Base-by-base conservation (phyloP, 2,888 invertebrate genomes). In the Leptothorax acervorum region DNA sequence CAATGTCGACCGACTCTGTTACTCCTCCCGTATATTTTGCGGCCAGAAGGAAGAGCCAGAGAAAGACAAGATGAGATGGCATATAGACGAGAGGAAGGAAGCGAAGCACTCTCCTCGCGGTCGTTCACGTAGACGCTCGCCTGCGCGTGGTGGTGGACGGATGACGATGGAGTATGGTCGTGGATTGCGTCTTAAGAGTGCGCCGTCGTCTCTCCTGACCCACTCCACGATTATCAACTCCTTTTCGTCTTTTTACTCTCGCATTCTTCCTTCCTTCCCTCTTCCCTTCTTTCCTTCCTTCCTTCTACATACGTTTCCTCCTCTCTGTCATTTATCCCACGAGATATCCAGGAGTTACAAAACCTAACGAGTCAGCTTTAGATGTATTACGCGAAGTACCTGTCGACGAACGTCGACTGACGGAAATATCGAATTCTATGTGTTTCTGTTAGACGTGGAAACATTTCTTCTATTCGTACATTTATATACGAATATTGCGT, bases 221-320 rank as follows among this genome's bases (percentile, higher is more conserved):
- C 87, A 91, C 91, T 92, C 90, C 88, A 88, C 86, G 82, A 85
- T 85, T 83, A 76, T 83, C 87, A 84, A 75, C 8, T 78, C 88
- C 85, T 87, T 87, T 85, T 87, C 81, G 60, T 82, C 71, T 79
- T 79, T 84, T 71, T 57, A 71, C 48, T 68, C 57, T 68, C 71
- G 55, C 82, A 78, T 86, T 83, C 82, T 70, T 75, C 15, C n/a
- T 73, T 39, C 35, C 60, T 68, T 60, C 53, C 63, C 81, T 83
- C 76, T 28, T 78, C 82, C 83, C 83, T 84, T 85, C 62, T 75
- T 85, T 84, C 76, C 42, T 60, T 63, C 35, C 42, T 68, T 74
- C 12, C 66, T 63, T 66, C 15, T 42, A 60, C 42, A 23, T 31
- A 15, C 51, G 12, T 65, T 71, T 73, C 45, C 39, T 73, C 31